Evolutionary conservation across 2,888 invertebrate species (phyloP), one percentile per base, ranked within the genome.

Genomic region (Noctua pronuba): DNA sequence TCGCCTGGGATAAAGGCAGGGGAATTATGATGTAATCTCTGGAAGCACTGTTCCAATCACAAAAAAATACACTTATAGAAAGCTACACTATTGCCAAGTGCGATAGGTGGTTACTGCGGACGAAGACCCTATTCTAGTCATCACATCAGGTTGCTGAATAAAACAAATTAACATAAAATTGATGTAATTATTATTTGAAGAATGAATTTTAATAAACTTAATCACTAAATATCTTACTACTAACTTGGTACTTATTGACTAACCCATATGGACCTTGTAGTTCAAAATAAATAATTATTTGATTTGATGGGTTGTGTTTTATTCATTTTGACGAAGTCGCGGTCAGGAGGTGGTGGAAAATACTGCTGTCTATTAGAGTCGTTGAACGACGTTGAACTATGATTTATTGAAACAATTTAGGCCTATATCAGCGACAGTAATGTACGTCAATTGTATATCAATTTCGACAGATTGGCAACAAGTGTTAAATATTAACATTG

Each of bases 381-480:
- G 21, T 55, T 28, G 44, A 28, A 73, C 38, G 35, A 68, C 21
- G 11, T 75, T n/a, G 41, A 65, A 58, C 38, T 46, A 49, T 41
- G 38, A 49, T 76, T 65, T 80, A 82, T 82, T 80, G 76, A 68
- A 82, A 76, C 35, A 65, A 80, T 80, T 75, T 58, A 76, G 55
- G 41, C 21, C 75, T 82, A 28, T 80, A 46, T 58, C 7, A 35
- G 28, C 28, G 66, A 52, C 58, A n/a, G n/a, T 49, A 58, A 60
- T 74, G 44, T 75, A 66, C 58, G 60, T 67, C 77, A 66, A 83
- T 49, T 70, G 66, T 60, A 31, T 52, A 65, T 66, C 82, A 44
- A 77, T 60, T 52, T 46, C n/a, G 31, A 46, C 28, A 77, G 31
- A 83, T 83, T 83, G 83, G 66, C 83, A 62, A 77, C 46, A 60